These are phyloP conservation scores for Plestiodon gilberti DNA, from an alignment of 2,113 vertebrate genomes.

Conservation along the genomic window DNA sequence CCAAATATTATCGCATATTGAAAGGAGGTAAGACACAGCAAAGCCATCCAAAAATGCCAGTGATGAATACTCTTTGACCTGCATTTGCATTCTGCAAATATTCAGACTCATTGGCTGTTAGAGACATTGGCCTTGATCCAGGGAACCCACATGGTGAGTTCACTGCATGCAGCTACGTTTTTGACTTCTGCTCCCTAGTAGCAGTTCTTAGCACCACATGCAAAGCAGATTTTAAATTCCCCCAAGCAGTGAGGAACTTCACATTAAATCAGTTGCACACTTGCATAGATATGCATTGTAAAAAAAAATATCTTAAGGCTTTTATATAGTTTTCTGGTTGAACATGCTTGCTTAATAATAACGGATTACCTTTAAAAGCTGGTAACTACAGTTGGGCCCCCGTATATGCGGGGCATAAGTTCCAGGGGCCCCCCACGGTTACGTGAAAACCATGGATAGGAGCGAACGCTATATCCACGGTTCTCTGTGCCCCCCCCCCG, in stretches of 20 bases:
- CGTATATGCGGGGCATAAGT: no score
- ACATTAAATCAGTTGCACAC: background rate
- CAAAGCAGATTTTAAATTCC: background rate
- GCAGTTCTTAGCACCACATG: background rate
- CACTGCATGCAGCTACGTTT: background rate
- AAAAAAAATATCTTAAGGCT: background rate
- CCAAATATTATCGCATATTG: no score
- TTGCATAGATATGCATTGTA: background rate
- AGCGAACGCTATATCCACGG: no score
- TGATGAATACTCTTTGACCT: background rate
- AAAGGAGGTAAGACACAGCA: background rate
- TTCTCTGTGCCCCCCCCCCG: no score
- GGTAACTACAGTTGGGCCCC: no score
- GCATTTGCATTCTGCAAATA: background rate
- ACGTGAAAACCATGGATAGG: no score
- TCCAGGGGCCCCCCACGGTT: no score
- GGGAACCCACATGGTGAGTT: background rate
- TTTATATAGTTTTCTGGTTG: background rate
- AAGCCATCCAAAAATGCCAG: background rate
- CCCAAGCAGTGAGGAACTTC: background rate
- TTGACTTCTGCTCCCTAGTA: background rate
- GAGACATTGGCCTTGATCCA: background rate
- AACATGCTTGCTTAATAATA: background rate
- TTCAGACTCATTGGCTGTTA: background rate
- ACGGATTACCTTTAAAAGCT: background rate